These are phyloP conservation scores for Liopterus haemorrhoidalis DNA, from an alignment of 2,888 invertebrate species.

Conservation along the genomic window DNA sequence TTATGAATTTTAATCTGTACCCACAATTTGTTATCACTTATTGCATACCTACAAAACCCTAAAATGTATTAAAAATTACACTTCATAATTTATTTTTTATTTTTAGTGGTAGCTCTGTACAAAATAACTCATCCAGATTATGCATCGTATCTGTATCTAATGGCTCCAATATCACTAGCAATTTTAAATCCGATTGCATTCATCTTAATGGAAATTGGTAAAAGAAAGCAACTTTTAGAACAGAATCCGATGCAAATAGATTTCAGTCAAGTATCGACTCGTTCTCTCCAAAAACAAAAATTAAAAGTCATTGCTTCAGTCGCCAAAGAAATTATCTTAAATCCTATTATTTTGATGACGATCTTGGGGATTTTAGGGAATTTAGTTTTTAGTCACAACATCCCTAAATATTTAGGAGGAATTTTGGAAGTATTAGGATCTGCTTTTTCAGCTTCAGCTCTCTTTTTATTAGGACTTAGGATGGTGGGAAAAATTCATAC, in stretches of 20 bases:
- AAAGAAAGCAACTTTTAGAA: constrained; percentile 50
- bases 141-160: constrained; percentile 81
- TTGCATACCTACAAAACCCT: constrained; percentile 8
- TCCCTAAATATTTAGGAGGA: constrained; percentile 69
- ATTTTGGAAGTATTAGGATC: constrained; percentile 74
- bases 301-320: constrained; percentile 42
- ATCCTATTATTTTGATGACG: constrained; percentile 91
- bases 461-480: constrained; percentile 83
- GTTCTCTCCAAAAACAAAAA: constrained; percentile 8
- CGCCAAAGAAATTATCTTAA: constrained; percentile 68
- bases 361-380: constrained; percentile 84
- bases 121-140: constrained; percentile 81
- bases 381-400: constrained; percentile 67
- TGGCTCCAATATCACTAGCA: constrained; percentile 90
- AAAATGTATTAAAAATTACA: constrained; percentile 1
- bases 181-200: constrained; percentile 90
- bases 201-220: constrained; percentile 73
- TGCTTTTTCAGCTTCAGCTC: constrained; percentile 85
- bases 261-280: constrained; percentile 9
- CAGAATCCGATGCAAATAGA: constrained; percentile 27
- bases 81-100: constrained; percentile 20
- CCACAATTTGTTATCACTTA: constrained; percentile 4
- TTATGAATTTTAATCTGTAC: constrained; percentile 1
- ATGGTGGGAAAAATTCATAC: constrained; percentile 88
- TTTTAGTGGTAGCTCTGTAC: constrained; percentile 79